A percentile compares a stretch with the other conserved stretches of the same genome.
Conservation (phyloP, 2,888 invertebrate genomes). For the Chamaedrilus cognettii region DNA sequence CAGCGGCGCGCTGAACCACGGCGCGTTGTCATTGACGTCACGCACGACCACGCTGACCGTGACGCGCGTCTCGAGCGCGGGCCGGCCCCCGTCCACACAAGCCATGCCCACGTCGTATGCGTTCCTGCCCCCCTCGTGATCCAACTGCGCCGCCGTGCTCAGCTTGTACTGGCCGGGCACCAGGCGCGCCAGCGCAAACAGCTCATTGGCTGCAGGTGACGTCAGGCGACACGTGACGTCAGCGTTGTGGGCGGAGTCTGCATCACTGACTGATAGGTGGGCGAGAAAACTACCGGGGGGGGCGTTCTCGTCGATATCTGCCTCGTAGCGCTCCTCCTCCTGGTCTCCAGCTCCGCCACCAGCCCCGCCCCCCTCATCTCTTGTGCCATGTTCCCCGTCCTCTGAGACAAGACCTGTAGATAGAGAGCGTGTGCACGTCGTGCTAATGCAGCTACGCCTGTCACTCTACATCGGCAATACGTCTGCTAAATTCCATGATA, state of each 20-base stretch:
- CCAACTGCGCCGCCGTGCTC: constrained; percentile 8
- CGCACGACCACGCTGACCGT: constrained; percentile 10
- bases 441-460: too few species aligned
- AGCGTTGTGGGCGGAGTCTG: constrained; percentile 18
- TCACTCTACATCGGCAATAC: too few species aligned
- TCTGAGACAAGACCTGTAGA: too few species aligned
- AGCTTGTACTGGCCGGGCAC: constrained; percentile 20
- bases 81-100: constrained; percentile 18
- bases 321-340: neutral
- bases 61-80: neutral
- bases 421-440: too few species aligned
- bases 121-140: constrained; percentile 16
- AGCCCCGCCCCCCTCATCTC: too few species aligned
- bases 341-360: too few species aligned
- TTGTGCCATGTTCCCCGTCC: too few species aligned
- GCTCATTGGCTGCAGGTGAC: neutral
- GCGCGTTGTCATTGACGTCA: constrained; percentile 25
- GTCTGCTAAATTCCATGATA: too few species aligned
- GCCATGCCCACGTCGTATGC: constrained; percentile 18
- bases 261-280: constrained; percentile 27
- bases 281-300: constrained; percentile 28
- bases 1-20: constrained; percentile 8
- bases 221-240: neutral
- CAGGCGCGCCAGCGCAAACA: constrained; percentile 9
- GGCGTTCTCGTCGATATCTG: constrained; percentile 27